phyloP scores from a whole-genome alignment of 1,140 invertebrate species.

The Cyrtorhinus lividipennis region DNA sequence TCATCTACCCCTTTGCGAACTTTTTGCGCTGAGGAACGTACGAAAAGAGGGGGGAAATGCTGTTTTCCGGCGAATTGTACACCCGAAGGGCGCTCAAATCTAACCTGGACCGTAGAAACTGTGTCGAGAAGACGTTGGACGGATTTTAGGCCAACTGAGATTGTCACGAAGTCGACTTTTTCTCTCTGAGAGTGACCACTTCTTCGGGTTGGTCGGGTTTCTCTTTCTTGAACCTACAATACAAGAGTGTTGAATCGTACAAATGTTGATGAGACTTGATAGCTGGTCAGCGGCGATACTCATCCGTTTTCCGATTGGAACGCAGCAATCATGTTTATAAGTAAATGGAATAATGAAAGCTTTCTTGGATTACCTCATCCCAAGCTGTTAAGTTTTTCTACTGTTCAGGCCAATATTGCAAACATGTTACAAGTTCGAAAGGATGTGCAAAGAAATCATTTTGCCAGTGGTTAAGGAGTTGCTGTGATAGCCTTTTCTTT shows the following conservation, averaged over 20 bases:
- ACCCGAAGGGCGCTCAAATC: background rate
- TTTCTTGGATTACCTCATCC: no score
- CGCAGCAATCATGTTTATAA: no score
- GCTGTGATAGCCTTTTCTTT: no score
- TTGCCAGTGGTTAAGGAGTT: no score
- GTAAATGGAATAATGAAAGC: no score
- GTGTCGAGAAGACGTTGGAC: no score
- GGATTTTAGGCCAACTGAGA: background rate
- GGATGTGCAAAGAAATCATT: background rate
- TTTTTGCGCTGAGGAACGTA: no score
- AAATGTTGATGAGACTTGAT: background rate
- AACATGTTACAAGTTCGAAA: background rate
- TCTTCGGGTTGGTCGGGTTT: background rate
- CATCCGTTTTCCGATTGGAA: background rate
- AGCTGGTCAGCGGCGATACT: background rate
- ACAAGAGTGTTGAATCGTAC: background rate
- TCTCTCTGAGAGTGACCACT: background rate
- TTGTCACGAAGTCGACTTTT: background rate
- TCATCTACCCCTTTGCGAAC: no score
- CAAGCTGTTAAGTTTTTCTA: no score
- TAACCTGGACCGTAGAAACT: background rate
- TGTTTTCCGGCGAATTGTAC: no score
- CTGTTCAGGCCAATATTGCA: background rate
- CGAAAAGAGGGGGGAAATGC: no score
- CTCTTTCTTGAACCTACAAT: background rate